These are phyloP conservation scores for Cyphomyrmex costatus DNA, from an alignment of 1,140 invertebrate species.

Conservation along the genomic window DNA sequence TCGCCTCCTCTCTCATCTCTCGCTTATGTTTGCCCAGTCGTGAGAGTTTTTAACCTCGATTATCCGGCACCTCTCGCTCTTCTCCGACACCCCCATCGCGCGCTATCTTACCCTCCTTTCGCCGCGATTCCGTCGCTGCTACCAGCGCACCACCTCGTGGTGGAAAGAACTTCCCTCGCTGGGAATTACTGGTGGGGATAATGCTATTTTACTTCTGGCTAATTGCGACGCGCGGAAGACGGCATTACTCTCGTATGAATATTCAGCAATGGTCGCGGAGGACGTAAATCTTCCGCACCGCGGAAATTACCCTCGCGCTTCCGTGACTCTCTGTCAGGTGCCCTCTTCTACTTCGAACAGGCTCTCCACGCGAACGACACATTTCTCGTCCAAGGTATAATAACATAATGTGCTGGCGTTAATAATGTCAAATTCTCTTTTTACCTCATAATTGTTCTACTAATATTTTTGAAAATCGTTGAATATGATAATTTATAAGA, in stretches of 20 bases:
- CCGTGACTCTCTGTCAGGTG: slow-evolving; percentile 19
- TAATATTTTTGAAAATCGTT: not conserved
- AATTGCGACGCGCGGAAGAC: slow-evolving; percentile 61
- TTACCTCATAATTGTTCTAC: not conserved
- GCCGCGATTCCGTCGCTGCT: slow-evolving; percentile 51
- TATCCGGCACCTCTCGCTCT: slow-evolving; percentile 47
- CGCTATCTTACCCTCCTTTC: not conserved
- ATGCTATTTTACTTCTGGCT: slow-evolving; percentile 55
- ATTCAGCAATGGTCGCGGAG: slow-evolving; percentile 41
- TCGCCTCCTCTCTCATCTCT: slow-evolving; percentile 29
- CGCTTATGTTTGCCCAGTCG: slow-evolving; percentile 70
- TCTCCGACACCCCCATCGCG: not conserved
- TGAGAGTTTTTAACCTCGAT: slow-evolving; percentile 66
- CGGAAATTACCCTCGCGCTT: slow-evolving; percentile 37
- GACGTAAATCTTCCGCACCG: slow-evolving; percentile 48
- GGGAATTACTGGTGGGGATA: slow-evolving; percentile 48
- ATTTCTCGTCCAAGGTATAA: not conserved
- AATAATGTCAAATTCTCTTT: not conserved
- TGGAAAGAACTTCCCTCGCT: slow-evolving; percentile 30
- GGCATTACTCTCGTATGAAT: slow-evolving; percentile 57
- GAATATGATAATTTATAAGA: too few species aligned
- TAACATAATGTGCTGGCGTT: not conserved
- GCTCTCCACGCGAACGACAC: not conserved
- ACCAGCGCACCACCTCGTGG: not conserved
- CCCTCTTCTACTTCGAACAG: not conserved